A percentile compares a stretch with the other conserved stretches of the same genome.
phyloP scores from a whole-genome alignment of 2,113 vertebrate genomes.

The Crypturellus undulatus region DNA sequence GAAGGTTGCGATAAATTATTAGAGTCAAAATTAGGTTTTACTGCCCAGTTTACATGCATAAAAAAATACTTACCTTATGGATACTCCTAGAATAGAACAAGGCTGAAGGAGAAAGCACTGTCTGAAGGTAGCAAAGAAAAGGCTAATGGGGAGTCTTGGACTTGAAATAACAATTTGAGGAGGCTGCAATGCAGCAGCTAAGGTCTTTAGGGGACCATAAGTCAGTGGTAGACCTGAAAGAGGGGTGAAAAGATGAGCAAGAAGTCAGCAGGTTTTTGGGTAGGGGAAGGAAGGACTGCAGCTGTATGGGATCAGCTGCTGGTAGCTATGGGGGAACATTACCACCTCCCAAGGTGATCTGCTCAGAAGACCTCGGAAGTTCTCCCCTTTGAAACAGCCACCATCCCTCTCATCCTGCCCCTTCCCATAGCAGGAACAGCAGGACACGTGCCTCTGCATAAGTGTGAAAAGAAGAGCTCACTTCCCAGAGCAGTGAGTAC shows the following conservation, averaged over 20 bases:
- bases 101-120: neutral
- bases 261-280: neutral
- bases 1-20: neutral
- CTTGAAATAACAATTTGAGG: neutral
- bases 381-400: neutral
- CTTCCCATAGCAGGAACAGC: neutral
- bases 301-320: neutral
- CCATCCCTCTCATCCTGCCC: neutral
- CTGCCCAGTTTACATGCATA: neutral
- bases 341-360: neutral
- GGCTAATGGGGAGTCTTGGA: neutral
- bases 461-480: neutral
- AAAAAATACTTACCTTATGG: neutral
- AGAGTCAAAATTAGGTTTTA: neutral
- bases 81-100: neutral
- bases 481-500: neutral
- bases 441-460: neutral
- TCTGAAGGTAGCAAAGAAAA: neutral
- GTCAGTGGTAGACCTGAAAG: neutral
- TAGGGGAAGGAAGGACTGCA: neutral
- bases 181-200: neutral
- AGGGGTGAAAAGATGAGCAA: neutral
- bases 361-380: neutral
- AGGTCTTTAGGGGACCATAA: neutral
- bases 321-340: neutral